Base-by-base conservation (phyloP, 1,140 invertebrate species). In the Brachionus calyciflorus region DNA sequence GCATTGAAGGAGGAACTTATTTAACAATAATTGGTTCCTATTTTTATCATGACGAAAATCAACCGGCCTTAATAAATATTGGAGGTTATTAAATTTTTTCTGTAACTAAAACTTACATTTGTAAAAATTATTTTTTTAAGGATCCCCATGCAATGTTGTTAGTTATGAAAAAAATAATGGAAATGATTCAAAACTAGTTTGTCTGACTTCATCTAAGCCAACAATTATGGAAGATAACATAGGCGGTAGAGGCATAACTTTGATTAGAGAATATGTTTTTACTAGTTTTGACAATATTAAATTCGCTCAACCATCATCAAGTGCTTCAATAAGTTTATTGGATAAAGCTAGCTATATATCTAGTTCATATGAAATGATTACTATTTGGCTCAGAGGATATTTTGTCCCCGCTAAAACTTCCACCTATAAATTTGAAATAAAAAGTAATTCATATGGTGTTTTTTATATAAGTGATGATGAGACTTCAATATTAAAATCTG, bases 211-310 rank as follows among this genome's bases (percentile, higher is more conserved):
- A 24, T n/a, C 17, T 9, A 3, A 51, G 12, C 65, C 65, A 12
- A 24, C 24, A 4, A 1, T 49, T 24, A 73, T 4, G 37, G 24
- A n/a, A 51, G 17, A 51, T 51, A 41, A 30, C 51, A 17, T 30
- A 19, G 69, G 69, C 26, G 69, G 69, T 3, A 49, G 69, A 73
- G 69, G 69, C 26, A n/a, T 73, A 30, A 73, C 19, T 28, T 40
- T 73, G 2, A 26, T 73, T 14, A 37, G n/a, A 14, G 46, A 73
- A 14, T 1, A 37, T 24, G 37, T 21, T 7, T 7, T 41, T 17
- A 73, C 69, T 14, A 33, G 26, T 30, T 73, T 51, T 51, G 12
- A 19, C 2, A 7, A 3, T 28, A 14, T 73, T 2, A 10, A 12
- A 17, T 28, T n/a, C 0, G 12, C 40, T n/a, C 6, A 12, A n/a